Conservation (phyloP, 2,113 vertebrate genomes). For the Cavia aperea region DNA sequence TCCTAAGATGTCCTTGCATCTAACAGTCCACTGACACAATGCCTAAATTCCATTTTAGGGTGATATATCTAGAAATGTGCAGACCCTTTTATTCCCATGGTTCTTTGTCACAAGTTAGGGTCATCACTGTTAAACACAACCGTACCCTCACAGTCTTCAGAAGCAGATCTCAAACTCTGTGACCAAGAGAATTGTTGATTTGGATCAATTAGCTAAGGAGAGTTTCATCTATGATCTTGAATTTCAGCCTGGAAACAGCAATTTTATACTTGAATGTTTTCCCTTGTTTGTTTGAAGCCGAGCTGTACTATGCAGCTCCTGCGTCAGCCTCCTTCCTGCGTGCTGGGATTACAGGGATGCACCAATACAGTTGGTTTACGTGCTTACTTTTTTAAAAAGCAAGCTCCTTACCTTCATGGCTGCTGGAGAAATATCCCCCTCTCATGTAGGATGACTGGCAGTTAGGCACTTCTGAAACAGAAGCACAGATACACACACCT, state of each 20-base stretch:
- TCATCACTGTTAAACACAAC: not conserved
- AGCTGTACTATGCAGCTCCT: not conserved
- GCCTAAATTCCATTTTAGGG: not conserved
- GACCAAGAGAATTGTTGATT: not conserved
- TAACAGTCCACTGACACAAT: not conserved
- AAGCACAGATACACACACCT: not conserved
- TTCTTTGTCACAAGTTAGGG: not conserved
- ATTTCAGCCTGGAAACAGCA: not conserved
- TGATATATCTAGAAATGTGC: not conserved
- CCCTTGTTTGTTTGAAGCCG: not conserved
- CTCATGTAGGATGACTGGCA: constrained; percentile 92
- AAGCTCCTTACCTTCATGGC: constrained; percentile 85
- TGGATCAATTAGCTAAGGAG: not conserved
- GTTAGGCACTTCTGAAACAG: constrained; percentile 93
- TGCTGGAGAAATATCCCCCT: constrained; percentile 86
- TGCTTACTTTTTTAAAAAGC: not conserved
- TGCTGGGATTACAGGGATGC: not conserved
- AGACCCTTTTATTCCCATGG: not conserved
- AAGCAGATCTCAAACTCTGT: not conserved
- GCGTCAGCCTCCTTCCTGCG: not conserved
- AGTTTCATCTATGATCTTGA: not conserved
- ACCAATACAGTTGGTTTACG: not conserved
- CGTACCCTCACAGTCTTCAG: not conserved
- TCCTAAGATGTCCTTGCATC: not conserved
- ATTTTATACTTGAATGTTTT: not conserved